Conservation (phyloP, 1,140 invertebrate genomes). For the Scylla paramamosain region DNA sequence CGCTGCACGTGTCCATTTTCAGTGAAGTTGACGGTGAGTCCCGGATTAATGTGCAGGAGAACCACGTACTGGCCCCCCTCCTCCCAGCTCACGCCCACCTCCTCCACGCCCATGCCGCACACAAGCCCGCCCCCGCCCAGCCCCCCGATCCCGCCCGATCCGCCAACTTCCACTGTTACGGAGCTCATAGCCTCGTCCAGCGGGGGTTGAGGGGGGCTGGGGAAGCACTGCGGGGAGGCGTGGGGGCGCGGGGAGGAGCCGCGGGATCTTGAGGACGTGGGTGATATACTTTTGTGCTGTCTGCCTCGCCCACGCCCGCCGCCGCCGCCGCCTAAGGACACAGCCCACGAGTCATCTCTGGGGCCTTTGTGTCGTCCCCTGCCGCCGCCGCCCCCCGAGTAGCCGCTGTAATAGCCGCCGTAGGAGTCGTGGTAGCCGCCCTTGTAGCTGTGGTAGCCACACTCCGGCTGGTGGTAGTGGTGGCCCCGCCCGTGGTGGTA, state of each 20-base stretch:
- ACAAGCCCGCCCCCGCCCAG: background rate
- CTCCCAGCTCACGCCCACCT: conserved; percentile 5
- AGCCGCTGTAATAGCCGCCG: conserved; percentile 57
- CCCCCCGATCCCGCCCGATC: conserved; percentile 42
- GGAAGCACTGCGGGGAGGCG: conserved; percentile 21
- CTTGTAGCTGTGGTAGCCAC: conserved; percentile 46
- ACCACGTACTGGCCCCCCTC: conserved; percentile 66
- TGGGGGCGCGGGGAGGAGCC: conserved; percentile 56
- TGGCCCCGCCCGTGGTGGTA: conserved; percentile 37
- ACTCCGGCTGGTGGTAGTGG: conserved; percentile 52
- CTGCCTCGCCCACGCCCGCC: conserved; percentile 41
- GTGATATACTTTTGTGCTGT: conserved; percentile 51
- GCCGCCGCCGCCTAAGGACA: conserved; percentile 45
- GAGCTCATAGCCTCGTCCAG: conserved; percentile 26
- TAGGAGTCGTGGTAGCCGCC: conserved; percentile 45
- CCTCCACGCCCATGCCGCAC: conserved; percentile 33
- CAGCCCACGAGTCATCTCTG: conserved; percentile 57
- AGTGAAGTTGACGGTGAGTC: conserved; percentile 69
- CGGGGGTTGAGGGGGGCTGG: background rate
- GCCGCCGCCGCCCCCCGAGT: conserved; percentile 56
- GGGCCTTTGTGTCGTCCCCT: background rate
- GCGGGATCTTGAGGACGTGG: conserved; percentile 34
- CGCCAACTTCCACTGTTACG: conserved; percentile 67
- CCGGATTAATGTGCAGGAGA: conserved; percentile 66
- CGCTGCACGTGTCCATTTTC: conserved; percentile 67